Evolutionary conservation across 2,888 invertebrate genomes (phyloP).

Genomic region (Sisyra nigra): DNA sequence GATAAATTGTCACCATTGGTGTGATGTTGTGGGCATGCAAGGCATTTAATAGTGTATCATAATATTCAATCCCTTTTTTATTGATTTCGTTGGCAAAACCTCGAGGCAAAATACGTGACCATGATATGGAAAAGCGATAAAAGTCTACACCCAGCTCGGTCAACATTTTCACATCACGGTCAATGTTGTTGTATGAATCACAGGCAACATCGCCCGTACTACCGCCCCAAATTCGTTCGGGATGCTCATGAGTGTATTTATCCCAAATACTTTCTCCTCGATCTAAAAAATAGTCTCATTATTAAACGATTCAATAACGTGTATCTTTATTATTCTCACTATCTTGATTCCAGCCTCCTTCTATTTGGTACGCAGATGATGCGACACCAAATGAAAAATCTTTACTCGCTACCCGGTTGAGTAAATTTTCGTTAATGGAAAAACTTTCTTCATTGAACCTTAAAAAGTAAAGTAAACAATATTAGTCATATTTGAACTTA

Average conservation of each 20-base stretch:
- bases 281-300: constrained; percentile 19
- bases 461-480: no score
- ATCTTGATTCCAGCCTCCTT: constrained; percentile 25
- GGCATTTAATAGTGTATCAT: constrained; percentile 33
- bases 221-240: constrained; percentile 17
- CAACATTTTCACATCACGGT: constrained; percentile 16
- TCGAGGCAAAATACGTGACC: constrained; percentile 42
- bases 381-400: constrained; percentile 22
- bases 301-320: no score
- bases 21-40: constrained; percentile 33
- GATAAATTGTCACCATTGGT: constrained; percentile 34
- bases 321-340: neutral
- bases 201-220: constrained; percentile 18
- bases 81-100: constrained; percentile 23
- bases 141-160: constrained; percentile 21
- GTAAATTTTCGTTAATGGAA: no score
- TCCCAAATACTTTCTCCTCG: constrained; percentile 37
- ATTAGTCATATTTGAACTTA: no score
- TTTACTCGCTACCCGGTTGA: neutral
- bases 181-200: constrained; percentile 18
- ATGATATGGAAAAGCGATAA: constrained; percentile 40
- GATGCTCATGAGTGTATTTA: constrained; percentile 24
- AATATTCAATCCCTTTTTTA: constrained; percentile 32
- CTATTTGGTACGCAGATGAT: constrained; percentile 23
- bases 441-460: no score